Evolutionary conservation across 2,113 vertebrate species (phyloP).

Genomic region (Chloropsis hardwickii): DNA sequence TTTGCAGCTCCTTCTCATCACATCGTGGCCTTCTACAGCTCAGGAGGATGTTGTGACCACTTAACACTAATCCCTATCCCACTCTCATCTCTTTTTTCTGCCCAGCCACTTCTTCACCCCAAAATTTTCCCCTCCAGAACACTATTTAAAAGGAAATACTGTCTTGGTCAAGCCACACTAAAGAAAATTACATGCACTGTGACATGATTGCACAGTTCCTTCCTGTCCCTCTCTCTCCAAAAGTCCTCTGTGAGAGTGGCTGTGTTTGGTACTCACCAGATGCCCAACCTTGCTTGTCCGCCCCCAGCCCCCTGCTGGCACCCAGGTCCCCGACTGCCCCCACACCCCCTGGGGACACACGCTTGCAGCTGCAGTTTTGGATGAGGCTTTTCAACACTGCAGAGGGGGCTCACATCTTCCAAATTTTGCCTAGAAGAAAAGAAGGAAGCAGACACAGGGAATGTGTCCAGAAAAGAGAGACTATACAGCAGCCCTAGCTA

Average conservation of each 20-base stretch:
- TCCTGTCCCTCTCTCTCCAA: background rate
- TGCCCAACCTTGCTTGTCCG: background rate
- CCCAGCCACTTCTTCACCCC: background rate
- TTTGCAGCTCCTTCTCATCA: background rate
- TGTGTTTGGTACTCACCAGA: background rate
- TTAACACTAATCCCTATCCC: background rate
- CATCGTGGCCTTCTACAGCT: background rate
- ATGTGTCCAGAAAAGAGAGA: background rate
- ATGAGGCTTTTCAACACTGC: background rate
- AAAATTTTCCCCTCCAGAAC: background rate
- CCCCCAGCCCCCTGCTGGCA: background rate
- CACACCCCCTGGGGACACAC: background rate
- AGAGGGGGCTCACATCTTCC: background rate
- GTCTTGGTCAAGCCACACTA: background rate
- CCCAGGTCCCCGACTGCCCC: background rate
- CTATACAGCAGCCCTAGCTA: rapidly evolving
- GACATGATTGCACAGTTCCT: background rate
- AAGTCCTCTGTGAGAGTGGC: background rate
- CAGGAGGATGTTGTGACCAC: background rate
- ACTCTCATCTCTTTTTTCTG: background rate
- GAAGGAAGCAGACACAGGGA: background rate
- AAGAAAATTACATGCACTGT: background rate
- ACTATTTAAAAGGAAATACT: background rate
- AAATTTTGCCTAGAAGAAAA: background rate
- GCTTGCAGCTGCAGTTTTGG: background rate